Conservation (phyloP, 2,797 vertebrate genomes). For the Sebastes aleutianus region DNA sequence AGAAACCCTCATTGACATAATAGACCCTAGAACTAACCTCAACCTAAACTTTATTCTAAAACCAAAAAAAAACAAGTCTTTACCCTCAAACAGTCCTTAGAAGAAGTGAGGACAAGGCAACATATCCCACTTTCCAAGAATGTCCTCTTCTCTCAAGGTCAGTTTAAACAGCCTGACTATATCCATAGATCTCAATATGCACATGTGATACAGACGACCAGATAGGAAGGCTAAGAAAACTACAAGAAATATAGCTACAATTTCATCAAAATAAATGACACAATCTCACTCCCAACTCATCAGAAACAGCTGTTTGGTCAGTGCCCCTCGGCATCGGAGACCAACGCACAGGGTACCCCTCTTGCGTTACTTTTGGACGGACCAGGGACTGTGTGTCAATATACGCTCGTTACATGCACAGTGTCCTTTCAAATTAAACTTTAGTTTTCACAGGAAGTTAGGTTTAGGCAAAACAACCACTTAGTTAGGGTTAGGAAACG, state of each 20-base stretch:
- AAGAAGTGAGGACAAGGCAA: background rate
- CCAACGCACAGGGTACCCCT: too few species aligned
- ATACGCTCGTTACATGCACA: too few species aligned
- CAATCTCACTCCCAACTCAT: too few species aligned
- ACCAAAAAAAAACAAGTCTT: background rate
- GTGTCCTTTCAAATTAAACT: too few species aligned
- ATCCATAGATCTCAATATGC: background rate
- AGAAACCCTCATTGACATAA: background rate
- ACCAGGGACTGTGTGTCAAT: too few species aligned
- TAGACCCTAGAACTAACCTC: background rate
- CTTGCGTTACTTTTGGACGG: too few species aligned
- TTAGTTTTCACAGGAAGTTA: too few species aligned
- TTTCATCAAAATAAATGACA: background rate
- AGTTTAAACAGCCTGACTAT: background rate
- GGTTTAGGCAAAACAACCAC: too few species aligned
- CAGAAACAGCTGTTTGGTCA: too few species aligned
- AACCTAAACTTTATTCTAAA: background rate
- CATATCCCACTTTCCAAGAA: background rate
- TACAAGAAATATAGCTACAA: background rate
- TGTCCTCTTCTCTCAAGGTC: background rate
- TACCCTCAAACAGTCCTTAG: background rate
- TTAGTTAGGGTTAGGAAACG: too few species aligned
- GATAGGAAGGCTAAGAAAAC: background rate
- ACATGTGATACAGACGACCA: background rate
- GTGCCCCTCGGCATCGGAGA: too few species aligned